Evolutionary conservation across 2,113 vertebrate genomes (phyloP), one percentile per base, ranked within the genome.

Genomic region (Nycticebus coucang): DNA sequence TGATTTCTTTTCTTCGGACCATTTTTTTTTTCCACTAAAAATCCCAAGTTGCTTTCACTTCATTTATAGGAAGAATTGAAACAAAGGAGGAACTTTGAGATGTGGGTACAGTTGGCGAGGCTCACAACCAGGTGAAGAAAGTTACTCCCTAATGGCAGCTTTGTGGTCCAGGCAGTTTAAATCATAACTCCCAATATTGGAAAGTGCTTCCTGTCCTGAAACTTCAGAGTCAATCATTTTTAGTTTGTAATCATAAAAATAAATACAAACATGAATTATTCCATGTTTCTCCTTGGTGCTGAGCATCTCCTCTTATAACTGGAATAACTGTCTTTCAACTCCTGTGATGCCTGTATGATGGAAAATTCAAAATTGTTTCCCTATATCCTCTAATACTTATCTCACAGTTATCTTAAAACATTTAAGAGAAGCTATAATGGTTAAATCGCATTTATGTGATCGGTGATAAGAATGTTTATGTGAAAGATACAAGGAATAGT

Each of bases 311-410:
- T 41, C 9, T 69, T 45, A 71, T 28, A 75, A 87, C 14, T 83
- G 33, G 69, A 55, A 82, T 72, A 66, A 53, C 37, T 53, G 5
- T 59, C 64, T 60, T 45, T 26, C 4, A 33, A 91, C 33, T 91
- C 22, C 62, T 71, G 5, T 22, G 57, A 8, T 60, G 28, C 15
- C 35, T 71, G 30, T 57, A 69, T 86, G 74, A 45, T 72, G 26
- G 69, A 55, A 72, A 86, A 87, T 74, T 77, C 68, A 69, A 62
- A 71, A n/a, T 89, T 86, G 37, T 53, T 93, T 89, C 62, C 85
- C 37, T 57, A 7, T 57, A 15, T 62, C 19, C 21, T 41, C 71
- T 15, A 59, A n/a, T 53, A 60, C 24, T 35, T 28, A 8, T 18
- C 74, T 59, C 41, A 50, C 26, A 74, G 35, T 50, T 53, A 26